phyloP scores from a whole-genome alignment of 2,113 vertebrate genomes.

The Picathartes gymnocephalus region DNA sequence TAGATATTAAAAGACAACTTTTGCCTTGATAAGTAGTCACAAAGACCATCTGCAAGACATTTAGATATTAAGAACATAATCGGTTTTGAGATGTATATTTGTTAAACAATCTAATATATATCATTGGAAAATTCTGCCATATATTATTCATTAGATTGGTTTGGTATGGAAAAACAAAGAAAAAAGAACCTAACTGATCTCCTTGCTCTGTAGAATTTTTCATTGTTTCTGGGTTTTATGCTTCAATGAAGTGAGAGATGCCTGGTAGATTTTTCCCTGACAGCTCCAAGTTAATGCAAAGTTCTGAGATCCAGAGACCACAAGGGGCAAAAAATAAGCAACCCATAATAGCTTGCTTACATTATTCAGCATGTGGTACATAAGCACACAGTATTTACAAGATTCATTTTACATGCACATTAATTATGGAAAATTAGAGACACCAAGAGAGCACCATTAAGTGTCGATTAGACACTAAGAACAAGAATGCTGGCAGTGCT shows the following conservation, averaged over 20 bases:
- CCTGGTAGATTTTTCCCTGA: background rate
- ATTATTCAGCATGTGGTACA: slow-evolving; percentile 32
- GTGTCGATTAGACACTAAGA: slow-evolving; percentile 56
- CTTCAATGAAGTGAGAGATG: background rate
- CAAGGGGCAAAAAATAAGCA: background rate
- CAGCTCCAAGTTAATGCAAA: background rate
- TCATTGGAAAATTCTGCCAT: background rate
- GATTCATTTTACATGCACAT: slow-evolving; percentile 59
- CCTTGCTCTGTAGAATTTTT: background rate
- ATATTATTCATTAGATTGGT: background rate
- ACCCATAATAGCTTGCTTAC: background rate
- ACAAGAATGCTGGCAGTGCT: slow-evolving; percentile 43
- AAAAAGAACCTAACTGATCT: background rate
- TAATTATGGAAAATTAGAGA: slow-evolving; percentile 68
- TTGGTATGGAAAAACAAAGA: background rate
- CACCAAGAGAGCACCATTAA: slow-evolving; percentile 54
- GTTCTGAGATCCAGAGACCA: background rate
- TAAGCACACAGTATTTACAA: slow-evolving; percentile 48
- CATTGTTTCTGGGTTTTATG: background rate
- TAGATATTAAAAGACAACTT: background rate
- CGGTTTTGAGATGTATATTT: background rate
- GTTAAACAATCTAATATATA: background rate
- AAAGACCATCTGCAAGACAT: background rate
- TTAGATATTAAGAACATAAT: background rate
- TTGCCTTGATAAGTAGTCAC: background rate